phyloP scores from a whole-genome alignment of 1,140 invertebrate genomes.

The Danaus plexippus region DNA sequence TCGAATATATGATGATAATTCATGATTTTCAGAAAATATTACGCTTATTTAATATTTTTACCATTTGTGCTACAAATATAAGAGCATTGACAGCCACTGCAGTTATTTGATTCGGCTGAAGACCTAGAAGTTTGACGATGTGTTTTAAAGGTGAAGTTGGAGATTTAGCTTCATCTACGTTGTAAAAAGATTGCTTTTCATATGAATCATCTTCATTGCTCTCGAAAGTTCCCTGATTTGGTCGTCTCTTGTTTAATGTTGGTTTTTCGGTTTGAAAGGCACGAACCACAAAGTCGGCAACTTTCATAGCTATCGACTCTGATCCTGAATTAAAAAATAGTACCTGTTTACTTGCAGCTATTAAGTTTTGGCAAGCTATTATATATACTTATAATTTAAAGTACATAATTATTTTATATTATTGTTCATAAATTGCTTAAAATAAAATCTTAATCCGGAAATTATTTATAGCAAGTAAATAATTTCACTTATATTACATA shows the following conservation, averaged over 20 bases:
- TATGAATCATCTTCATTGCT: conserved; percentile 26
- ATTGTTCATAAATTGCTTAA: too few relatives aligned
- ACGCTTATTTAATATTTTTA: conserved; percentile 51
- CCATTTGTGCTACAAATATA: conserved; percentile 87
- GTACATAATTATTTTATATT: too few relatives aligned
- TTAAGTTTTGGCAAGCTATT: too few relatives aligned
- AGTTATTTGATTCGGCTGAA: conserved; percentile 81
- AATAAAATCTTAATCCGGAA: too few relatives aligned
- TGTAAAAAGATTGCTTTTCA: conserved; percentile 31
- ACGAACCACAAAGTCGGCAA: conserved; percentile 60
- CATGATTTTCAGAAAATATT: too few relatives aligned
- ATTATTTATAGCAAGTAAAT: too few relatives aligned
- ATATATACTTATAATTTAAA: too few relatives aligned
- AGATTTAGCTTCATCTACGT: conserved; percentile 34
- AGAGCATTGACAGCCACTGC: conserved; percentile 85
- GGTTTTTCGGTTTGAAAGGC: conserved; percentile 46
- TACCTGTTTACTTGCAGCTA: too few relatives aligned
- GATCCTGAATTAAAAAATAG: conserved; percentile 35
- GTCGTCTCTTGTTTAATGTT: conserved; percentile 23
- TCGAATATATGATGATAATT: too few relatives aligned
- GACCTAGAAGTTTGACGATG: conserved; percentile 80
- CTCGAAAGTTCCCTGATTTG: conserved; percentile 16
- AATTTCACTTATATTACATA: conserved; percentile 1
- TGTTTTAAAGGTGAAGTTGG: conserved; percentile 43
- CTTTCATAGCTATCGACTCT: conserved; percentile 57